Conservation (phyloP, 2,797 vertebrate genomes). For the Darevskia mixta region DNA sequence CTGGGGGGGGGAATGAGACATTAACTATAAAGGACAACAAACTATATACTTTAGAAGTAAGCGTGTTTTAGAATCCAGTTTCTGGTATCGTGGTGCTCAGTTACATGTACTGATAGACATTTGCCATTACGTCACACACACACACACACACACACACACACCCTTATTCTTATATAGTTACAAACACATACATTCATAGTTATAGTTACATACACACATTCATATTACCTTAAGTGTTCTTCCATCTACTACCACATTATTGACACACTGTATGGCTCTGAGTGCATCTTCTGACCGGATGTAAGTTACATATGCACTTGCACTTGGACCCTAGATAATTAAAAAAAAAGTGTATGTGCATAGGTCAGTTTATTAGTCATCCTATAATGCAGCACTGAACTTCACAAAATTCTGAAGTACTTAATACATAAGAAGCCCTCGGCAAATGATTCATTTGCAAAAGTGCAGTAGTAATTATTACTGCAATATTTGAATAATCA, state of each 20-base stretch:
- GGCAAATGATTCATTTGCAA: background rate
- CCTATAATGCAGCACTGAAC: background rate
- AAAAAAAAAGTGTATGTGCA: slow-evolving; percentile 34
- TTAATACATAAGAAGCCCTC: background rate
- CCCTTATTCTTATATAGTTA: background rate
- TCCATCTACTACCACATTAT: slow-evolving; percentile 98
- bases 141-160: background rate
- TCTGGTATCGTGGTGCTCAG: background rate
- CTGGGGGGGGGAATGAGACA: slow-evolving; percentile 73
- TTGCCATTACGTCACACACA: background rate
- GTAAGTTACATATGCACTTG: slow-evolving; percentile 98
- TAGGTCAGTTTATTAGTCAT: background rate
- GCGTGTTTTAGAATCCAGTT: background rate
- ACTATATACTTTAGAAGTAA: background rate
- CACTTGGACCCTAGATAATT: slow-evolving; percentile 92
- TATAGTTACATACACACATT: background rate
- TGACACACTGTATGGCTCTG: slow-evolving; percentile 98
- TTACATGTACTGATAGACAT: background rate
- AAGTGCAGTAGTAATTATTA: background rate
- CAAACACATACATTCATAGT: background rate
- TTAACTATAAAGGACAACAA: slow-evolving; percentile 31
- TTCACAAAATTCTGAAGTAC: too few relatives aligned
- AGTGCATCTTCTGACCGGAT: slow-evolving; percentile 98
- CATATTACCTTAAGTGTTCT: slow-evolving; percentile 95
- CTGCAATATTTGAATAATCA: background rate